Evolutionary conservation across 2,888 invertebrate species (phyloP), one percentile per base, ranked within the genome.

Genomic region (Erynnis tages): DNA sequence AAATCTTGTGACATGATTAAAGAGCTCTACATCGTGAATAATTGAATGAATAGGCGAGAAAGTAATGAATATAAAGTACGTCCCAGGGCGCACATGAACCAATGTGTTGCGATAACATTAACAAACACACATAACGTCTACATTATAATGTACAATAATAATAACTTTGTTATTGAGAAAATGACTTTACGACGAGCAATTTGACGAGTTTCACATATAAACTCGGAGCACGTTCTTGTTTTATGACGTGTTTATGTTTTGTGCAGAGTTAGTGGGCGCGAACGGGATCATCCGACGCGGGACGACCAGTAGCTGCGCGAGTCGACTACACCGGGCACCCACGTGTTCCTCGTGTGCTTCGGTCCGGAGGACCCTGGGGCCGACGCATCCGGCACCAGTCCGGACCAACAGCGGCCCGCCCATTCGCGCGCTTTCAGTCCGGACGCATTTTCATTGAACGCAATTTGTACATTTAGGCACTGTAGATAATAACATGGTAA

Each of bases 251-350:
- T 37, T 37, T 29, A 13, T 30, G 7, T 44, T 59, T 38, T 34
- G 55, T 54, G 34, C 71, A 87, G 87, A 87, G 48, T 65, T 85
- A 67, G 65, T 81, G 13, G 84, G 82, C 2, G 66, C 76, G 8
- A 83, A 82, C 54, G 83, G 84, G 2, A 49, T 78, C 7, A 61
- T 65, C 5, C 78, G 84, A 1, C 76, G 83, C 1, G 82, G 78
- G 0, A 84, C 82, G 0, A 67, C 69, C 6, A 79, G 79, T 59
- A 80, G 79, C 56, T 79, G 73, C 53, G 63, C 66, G 8, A 79
- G 78, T 47, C 77, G 84, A 0, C 58, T 76, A 37, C 75, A 82
- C 4, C 76, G 81, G 1, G 76, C 63, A 0, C 76, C 82, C 0
- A 79, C 84, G 0, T 76, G 77, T 45, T 77, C 83, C 0, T 79